Evolutionary conservation across 2,797 vertebrate genomes (phyloP).

Genomic region (Sciurus vulgaris): DNA sequence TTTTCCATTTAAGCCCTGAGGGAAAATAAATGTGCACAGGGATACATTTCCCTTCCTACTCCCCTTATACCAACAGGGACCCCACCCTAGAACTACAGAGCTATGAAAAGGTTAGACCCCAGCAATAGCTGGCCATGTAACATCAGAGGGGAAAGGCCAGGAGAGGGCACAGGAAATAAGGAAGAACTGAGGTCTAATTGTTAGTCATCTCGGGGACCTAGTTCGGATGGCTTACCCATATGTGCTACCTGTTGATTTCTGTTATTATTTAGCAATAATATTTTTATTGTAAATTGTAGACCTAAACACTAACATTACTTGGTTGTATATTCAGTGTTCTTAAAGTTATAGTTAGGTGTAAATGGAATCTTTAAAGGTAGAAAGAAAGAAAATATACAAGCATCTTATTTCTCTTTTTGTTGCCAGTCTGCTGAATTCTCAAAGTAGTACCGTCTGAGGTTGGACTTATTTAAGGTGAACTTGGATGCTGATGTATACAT

Average conservation of each 20-base stretch:
- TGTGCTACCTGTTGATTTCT: background rate
- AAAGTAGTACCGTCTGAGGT: background rate
- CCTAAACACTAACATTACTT: background rate
- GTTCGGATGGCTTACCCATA: background rate
- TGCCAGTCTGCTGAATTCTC: background rate
- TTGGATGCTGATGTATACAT: background rate
- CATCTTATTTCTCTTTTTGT: constrained; percentile 14
- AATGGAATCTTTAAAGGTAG: constrained; percentile 41
- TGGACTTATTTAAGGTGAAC: background rate
- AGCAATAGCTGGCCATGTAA: background rate
- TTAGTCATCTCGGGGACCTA: background rate
- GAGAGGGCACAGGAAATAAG: background rate
- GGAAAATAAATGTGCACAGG: constrained; percentile 49
- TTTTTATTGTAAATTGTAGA: background rate
- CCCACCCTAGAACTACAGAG: background rate
- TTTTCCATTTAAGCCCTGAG: constrained; percentile 36
- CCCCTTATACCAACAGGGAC: background rate
- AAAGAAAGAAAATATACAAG: background rate
- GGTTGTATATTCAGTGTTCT: background rate
- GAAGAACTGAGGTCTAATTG: background rate
- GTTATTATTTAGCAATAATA: background rate
- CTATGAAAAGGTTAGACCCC: background rate
- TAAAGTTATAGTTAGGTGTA: constrained; percentile 16
- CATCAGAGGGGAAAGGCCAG: background rate
- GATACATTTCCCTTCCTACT: constrained; percentile 54